Evolutionary conservation across 2,797 vertebrate genomes (phyloP).

Genomic region (Falco biarmicus): DNA sequence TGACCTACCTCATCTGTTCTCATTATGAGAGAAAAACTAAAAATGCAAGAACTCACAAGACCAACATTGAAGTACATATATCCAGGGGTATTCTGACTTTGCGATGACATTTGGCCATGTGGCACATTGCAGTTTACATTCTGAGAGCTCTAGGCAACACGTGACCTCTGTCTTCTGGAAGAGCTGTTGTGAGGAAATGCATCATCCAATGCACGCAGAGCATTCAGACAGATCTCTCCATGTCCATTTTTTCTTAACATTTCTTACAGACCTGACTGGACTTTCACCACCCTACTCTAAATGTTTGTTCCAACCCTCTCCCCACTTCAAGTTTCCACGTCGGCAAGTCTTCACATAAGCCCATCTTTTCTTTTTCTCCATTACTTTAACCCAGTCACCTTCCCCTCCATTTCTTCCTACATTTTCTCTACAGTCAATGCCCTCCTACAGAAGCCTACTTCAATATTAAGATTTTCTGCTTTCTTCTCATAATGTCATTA

Average conservation of each 20-base stretch:
- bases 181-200: background rate
- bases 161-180: background rate
- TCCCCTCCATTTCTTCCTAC: background rate
- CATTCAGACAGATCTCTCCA: background rate
- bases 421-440: accelerated
- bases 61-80: background rate
- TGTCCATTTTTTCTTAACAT: background rate
- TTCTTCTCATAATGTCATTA: background rate
- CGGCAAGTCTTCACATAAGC: background rate
- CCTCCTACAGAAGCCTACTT: background rate
- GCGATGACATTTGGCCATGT: background rate
- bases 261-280: background rate
- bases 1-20: background rate
- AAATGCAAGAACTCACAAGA: background rate
- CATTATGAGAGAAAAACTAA: background rate
- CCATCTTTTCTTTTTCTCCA: background rate
- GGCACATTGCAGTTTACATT: background rate
- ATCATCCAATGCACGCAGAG: background rate
- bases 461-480: background rate
- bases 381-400: background rate
- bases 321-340: background rate
- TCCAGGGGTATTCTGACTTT: background rate
- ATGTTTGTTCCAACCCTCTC: background rate
- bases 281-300: background rate
- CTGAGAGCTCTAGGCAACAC: background rate